Evolutionary conservation across 2,888 invertebrate species (phyloP).

Genomic region (Clostera curtula): DNA sequence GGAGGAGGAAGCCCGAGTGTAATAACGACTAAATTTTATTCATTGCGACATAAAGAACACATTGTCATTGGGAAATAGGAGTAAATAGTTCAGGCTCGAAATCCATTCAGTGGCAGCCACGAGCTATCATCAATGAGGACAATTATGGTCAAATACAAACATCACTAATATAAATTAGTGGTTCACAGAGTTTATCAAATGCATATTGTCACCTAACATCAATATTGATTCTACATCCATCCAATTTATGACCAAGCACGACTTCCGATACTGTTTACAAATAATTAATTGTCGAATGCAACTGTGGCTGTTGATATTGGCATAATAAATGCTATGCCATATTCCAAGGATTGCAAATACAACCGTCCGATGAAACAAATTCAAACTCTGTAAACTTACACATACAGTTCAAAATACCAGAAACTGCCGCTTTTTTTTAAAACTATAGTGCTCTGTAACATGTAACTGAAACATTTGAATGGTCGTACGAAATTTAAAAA

Average conservation of each 20-base stretch:
- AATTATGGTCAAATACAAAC: slow-evolving; percentile 15
- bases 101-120: too few species aligned
- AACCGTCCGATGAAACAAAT: too few species aligned
- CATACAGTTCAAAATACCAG: slow-evolving; percentile 19
- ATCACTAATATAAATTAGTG: slow-evolving; percentile 16
- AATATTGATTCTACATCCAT: slow-evolving; percentile 32
- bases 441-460: slow-evolving; percentile 16
- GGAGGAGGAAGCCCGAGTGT: too few species aligned
- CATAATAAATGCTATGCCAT: slow-evolving; percentile 62
- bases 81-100: too few species aligned
- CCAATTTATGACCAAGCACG: slow-evolving; percentile 54
- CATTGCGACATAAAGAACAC: too few species aligned
- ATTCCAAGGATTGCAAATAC: too few species aligned
- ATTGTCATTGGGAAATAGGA: too few species aligned
- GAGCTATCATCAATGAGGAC: slow-evolving; percentile 18
- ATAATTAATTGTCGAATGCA: slow-evolving; percentile 71
- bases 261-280: slow-evolving; percentile 61
- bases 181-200: too few species aligned
- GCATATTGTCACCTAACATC: slow-evolving; percentile 29
- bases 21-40: too few species aligned
- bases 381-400: slow-evolving; percentile 15
- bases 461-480: slow-evolving; percentile 32
- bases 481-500: slow-evolving; percentile 57
- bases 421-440: slow-evolving; percentile 2
- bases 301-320: slow-evolving; percentile 63